These are phyloP conservation scores for Acanthoscelides obtectus DNA, from an alignment of 2,888 invertebrate genomes.

Conservation along the genomic window DNA sequence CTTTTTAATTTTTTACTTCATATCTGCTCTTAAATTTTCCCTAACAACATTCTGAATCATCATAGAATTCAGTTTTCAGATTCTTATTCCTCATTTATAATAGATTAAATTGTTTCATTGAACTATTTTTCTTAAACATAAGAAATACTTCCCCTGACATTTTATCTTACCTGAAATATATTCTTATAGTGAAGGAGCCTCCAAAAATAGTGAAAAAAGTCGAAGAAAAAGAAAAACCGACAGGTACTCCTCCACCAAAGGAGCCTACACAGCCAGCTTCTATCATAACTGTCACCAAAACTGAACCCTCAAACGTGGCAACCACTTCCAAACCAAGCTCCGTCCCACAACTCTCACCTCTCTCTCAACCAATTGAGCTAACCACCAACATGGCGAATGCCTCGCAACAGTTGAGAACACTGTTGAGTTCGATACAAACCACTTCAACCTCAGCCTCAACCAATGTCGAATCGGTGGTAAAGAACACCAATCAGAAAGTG, in stretches of 20 bases:
- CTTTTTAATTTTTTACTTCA: too few relatives aligned
- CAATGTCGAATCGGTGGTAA: slow-evolving; percentile 46
- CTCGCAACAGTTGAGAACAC: slow-evolving; percentile 62
- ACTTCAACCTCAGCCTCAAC: slow-evolving; percentile 53
- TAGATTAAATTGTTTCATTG: too few relatives aligned
- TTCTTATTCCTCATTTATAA: too few relatives aligned
- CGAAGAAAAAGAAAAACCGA: slow-evolving; percentile 21
- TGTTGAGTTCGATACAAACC: slow-evolving; percentile 62
- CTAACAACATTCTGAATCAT: too few relatives aligned
- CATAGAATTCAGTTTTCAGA: too few relatives aligned
- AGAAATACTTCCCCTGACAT: too few relatives aligned
- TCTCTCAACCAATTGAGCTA: slow-evolving; percentile 67
- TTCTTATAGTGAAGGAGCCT: slow-evolving; percentile 3
- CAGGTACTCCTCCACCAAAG: slow-evolving; percentile 2
- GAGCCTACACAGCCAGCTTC: not conserved
- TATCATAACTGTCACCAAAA: slow-evolving; percentile 4
- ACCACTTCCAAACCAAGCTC: slow-evolving; percentile 41
- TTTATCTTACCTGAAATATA: too few relatives aligned
- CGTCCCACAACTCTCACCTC: slow-evolving; percentile 64
- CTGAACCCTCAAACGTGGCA: slow-evolving; percentile 24
- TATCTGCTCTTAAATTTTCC: too few relatives aligned
- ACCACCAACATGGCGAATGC: slow-evolving; percentile 69
- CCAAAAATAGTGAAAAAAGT: slow-evolving; percentile 14
- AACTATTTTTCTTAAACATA: too few relatives aligned
- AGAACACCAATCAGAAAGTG: slow-evolving; percentile 39